Base-by-base conservation (phyloP, 2,888 invertebrate genomes). In the Strigamia maritima region DNA sequence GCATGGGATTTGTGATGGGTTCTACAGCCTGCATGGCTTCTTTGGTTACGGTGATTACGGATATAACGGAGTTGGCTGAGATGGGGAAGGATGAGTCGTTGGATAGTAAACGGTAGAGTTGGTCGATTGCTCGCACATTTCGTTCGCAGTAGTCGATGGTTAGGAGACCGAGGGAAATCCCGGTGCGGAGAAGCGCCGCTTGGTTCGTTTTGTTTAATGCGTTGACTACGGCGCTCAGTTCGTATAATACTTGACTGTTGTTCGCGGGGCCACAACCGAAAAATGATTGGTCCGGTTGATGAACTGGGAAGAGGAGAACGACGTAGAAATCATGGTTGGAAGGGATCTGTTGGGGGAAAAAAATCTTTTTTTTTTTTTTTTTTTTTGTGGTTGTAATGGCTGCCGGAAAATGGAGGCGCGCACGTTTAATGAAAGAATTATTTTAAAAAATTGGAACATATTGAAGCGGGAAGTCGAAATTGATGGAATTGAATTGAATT, bases 211-310 rank as follows among this genome's bases (percentile, higher is more conserved):
- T 1, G 60, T 54, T 77, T 10, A 77, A 35, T 2, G 77, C 60
- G 24, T 77, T 7, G 22, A 26, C 14, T 16, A 77, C 24, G 6
- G 54, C 28, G 16, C 26, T 28, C 26, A 60, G 22, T 60, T 54
- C 22, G 24, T 28, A 54, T 2, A 77, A n/a, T 1, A 35, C 14
- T 10, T 77, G 49, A 26, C 19, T 35, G n/a, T 26, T 19, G 26
- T 60, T 35, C 2, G 60, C 77, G 49, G 77, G 60, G 7, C 87
- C 87, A 82, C 87, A 87, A 3, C 83, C 81, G 79, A 85, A 84
- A 40, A 84, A 83, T 40, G 84, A 82, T 8, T 80, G 79, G 10
- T 84, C 84, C 24, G 82, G 82, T 40, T 82, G 80, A 74, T 84
- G 83, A 3, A 83, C 81, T 4, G 84, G 83, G 60, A 83, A 81